Percentiles rank a stretch among this genome's conserved stretches.
Evolutionary conservation across 1,140 invertebrate species (phyloP).

Genomic region (Sycophaga agraensis): DNA sequence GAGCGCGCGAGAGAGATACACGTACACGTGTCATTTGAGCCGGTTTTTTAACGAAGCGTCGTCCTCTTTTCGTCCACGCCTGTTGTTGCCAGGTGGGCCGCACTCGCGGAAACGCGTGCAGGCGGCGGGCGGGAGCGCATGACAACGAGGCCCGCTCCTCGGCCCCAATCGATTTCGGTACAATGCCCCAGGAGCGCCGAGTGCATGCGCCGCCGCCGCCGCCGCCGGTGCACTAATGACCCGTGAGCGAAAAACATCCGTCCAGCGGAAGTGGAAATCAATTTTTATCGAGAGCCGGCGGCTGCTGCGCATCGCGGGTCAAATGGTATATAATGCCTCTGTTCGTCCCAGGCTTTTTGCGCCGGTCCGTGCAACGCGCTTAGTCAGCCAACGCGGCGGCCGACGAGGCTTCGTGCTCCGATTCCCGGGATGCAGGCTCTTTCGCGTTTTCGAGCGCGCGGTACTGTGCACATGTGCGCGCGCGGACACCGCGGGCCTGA

Average conservation of each 20-base stretch:
- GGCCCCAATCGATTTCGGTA: conserved; percentile 11
- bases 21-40: conserved; percentile 8
- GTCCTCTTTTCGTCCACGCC: conserved; percentile 6
- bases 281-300: too few species aligned
- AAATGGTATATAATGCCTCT: too few species aligned
- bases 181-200: neutral
- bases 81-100: conserved; percentile 18
- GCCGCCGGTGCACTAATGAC: conserved; percentile 7
- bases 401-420: too few species aligned
- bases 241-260: neutral
- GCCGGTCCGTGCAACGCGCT: neutral
- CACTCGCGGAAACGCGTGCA: conserved; percentile 4
- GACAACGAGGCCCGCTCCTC: neutral
- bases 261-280: neutral
- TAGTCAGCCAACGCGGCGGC: too few species aligned
- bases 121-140: too few species aligned
- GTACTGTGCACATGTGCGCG: too few species aligned
- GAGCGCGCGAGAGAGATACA: too few species aligned
- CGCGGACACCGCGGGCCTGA: too few species aligned
- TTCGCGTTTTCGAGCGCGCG: too few species aligned
- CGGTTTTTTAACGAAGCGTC: conserved; percentile 35
- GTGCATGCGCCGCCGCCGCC: neutral
- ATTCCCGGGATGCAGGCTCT: too few species aligned
- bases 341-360: neutral
- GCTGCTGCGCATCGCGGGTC: too few species aligned